These are phyloP conservation scores for Buceros bicornis DNA, from an alignment of 2,797 vertebrate genomes.

Conservation along the genomic window DNA sequence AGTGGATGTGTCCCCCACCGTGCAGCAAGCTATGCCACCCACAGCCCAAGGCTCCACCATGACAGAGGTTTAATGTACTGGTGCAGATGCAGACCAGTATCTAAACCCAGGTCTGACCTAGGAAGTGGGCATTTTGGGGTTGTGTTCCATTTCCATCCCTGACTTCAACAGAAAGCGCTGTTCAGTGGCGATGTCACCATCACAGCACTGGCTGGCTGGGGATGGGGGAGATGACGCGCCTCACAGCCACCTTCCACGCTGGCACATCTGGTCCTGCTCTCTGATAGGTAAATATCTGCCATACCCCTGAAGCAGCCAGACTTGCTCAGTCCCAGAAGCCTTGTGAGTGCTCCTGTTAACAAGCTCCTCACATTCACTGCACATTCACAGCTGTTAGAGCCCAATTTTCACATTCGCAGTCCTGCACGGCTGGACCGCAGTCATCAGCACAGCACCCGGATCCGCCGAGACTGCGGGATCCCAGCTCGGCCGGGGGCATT, in stretches of 20 bases:
- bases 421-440: neutral
- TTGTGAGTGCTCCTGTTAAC: fast-evolving
- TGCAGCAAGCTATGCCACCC: neutral
- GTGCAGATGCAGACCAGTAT: neutral
- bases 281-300: neutral
- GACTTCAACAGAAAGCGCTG: fast-evolving
- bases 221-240: neutral
- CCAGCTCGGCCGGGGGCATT: neutral
- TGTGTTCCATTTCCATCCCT: neutral
- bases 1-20: too few relatives aligned
- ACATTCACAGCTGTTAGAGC: neutral
- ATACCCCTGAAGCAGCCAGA: neutral
- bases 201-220: neutral
- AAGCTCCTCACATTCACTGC: neutral
- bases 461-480: fast-evolving
- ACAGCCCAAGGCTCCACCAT: fast-evolving
- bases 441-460: neutral
- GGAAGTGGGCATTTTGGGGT: neutral
- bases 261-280: neutral
- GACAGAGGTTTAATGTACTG: neutral
- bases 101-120: neutral
- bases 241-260: neutral
- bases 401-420: neutral
- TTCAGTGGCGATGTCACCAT: neutral
- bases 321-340: neutral